phyloP scores from a whole-genome alignment of 2,888 invertebrate genomes.

The Drosophila multiciliata region DNA sequence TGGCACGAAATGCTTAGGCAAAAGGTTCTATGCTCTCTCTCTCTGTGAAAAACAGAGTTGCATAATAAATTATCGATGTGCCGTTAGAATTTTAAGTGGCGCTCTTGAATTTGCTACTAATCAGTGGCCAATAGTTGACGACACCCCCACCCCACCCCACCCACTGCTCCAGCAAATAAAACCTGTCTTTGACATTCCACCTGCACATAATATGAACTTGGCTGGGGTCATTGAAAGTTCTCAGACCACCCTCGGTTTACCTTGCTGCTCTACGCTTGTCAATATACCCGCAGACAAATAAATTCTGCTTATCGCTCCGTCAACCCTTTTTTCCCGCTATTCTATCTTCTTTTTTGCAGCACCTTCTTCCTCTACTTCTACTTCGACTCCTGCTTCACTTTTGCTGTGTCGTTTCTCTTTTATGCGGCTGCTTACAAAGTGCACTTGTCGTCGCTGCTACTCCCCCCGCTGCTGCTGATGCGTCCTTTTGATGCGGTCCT shows the following conservation, averaged over 20 bases:
- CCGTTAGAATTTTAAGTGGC: conserved; percentile 55
- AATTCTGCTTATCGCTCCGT: conserved; percentile 73
- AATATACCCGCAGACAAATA: conserved; percentile 80
- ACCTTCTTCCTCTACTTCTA: conserved; percentile 1
- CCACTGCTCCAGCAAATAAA: conserved; percentile 16
- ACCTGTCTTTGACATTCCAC: conserved; percentile 24
- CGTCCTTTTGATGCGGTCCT: conserved; percentile 44
- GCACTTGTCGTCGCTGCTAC: conserved; percentile 63
- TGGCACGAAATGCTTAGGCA: conserved; percentile 71
- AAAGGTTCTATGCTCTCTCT: conserved; percentile 47
- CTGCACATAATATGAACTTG: background rate
- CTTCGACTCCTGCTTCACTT: conserved; percentile 18
- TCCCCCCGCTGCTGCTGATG: conserved; percentile 13
- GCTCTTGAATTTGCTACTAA: conserved; percentile 54
- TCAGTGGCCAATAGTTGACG: conserved; percentile 51
- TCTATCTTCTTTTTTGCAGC: conserved; percentile 1
- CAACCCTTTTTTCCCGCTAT: conserved; percentile 59
- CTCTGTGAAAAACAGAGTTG: conserved; percentile 58
- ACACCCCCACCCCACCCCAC: background rate
- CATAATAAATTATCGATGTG: conserved; percentile 77
- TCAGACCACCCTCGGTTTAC: background rate
- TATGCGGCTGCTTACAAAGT: conserved; percentile 68
- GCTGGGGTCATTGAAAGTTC: background rate
- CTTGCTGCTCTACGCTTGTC: conserved; percentile 59
- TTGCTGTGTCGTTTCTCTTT: conserved; percentile 43